A percentile compares a stretch with the other conserved stretches of the same genome.
Conservation (phyloP, 2,113 vertebrate species). For the Solea solea region DNA sequence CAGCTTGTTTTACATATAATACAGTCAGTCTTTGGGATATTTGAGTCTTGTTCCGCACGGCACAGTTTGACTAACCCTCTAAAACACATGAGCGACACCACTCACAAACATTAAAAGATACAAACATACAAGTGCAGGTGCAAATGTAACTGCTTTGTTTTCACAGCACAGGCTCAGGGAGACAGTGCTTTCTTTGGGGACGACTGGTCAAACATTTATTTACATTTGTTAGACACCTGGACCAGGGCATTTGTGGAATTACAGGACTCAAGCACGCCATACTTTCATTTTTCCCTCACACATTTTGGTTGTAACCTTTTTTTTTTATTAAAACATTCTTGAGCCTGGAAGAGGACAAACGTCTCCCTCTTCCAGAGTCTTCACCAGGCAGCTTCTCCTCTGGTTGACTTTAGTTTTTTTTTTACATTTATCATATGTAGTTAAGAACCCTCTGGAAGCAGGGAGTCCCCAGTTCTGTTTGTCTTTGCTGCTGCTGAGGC, state of each 20-base stretch:
- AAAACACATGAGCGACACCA: slow-evolving; percentile 2
- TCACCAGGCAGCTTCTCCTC: not conserved
- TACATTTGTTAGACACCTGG: slow-evolving; percentile 8
- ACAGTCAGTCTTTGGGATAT: slow-evolving; percentile 46
- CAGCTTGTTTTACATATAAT: slow-evolving; percentile 14
- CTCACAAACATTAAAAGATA: slow-evolving; percentile 2
- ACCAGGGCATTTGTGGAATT: not conserved
- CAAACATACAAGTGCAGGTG: slow-evolving; percentile 32
- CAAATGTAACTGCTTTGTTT: slow-evolving; percentile 40
- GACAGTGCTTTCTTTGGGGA: slow-evolving; percentile 58
- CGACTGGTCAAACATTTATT: slow-evolving; percentile 26
- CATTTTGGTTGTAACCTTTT: slow-evolving; percentile 7
- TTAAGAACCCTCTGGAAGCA: slow-evolving; percentile 36
- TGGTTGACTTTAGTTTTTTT: not conserved
- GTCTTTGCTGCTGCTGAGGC: not conserved
- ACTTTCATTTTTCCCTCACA: not conserved
- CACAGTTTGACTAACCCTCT: slow-evolving; percentile 9
- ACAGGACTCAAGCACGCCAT: not conserved
- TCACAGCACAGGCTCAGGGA: slow-evolving; percentile 18
- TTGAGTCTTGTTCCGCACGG: slow-evolving; percentile 6
- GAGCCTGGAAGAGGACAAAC: slow-evolving; percentile 2
- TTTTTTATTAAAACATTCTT: slow-evolving; percentile 27
- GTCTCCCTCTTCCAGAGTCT: not conserved
- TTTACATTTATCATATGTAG: not conserved
- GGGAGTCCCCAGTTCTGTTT: slow-evolving; percentile 30